A percentile compares a stretch with the other conserved stretches of the same genome.
These are phyloP conservation scores for Hyposoter dolosus DNA, from an alignment of 2,888 invertebrate genomes.

Conservation along the genomic window DNA sequence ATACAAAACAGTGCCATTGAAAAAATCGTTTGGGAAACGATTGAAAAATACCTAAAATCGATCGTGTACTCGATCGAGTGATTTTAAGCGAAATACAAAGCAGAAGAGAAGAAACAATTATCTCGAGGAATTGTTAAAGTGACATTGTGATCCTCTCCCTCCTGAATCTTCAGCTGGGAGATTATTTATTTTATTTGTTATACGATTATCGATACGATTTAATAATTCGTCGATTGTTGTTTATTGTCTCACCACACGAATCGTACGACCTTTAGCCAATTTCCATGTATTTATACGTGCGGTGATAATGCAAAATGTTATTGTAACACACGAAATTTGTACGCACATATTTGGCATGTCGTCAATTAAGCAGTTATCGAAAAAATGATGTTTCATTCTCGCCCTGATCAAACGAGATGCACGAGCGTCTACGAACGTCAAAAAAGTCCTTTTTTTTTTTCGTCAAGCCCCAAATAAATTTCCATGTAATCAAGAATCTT, in stretches of 20 bases:
- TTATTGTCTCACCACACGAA: slow-evolving; percentile 26
- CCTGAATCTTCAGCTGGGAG: slow-evolving; percentile 30
- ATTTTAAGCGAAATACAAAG: slow-evolving; percentile 33
- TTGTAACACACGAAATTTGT: slow-evolving; percentile 49
- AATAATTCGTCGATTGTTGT: slow-evolving; percentile 42
- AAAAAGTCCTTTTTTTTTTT: slow-evolving; percentile 5
- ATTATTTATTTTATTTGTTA: slow-evolving; percentile 66
- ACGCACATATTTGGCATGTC: slow-evolving; percentile 43
- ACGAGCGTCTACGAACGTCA: background rate
- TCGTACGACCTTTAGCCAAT: slow-evolving; percentile 16
- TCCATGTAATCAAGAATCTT: background rate
- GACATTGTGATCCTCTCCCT: slow-evolving; percentile 66
- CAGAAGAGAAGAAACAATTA: slow-evolving; percentile 29
- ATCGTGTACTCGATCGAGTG: slow-evolving; percentile 46
- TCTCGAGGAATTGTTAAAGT: slow-evolving; percentile 65
- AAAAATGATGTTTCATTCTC: slow-evolving; percentile 61
- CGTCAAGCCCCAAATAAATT: background rate
- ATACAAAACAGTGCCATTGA: slow-evolving; percentile 11
- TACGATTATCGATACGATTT: slow-evolving; percentile 21
- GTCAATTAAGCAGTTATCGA: slow-evolving; percentile 65
- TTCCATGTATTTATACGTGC: slow-evolving; percentile 7
- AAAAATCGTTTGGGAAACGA: slow-evolving; percentile 14
- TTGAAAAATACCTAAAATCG: slow-evolving; percentile 10
- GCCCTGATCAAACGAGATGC: slow-evolving; percentile 28
- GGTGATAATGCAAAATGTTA: slow-evolving; percentile 27